Evolutionary conservation across 2,888 invertebrate species (phyloP).

Genomic region (Antheraea assamensis): DNA sequence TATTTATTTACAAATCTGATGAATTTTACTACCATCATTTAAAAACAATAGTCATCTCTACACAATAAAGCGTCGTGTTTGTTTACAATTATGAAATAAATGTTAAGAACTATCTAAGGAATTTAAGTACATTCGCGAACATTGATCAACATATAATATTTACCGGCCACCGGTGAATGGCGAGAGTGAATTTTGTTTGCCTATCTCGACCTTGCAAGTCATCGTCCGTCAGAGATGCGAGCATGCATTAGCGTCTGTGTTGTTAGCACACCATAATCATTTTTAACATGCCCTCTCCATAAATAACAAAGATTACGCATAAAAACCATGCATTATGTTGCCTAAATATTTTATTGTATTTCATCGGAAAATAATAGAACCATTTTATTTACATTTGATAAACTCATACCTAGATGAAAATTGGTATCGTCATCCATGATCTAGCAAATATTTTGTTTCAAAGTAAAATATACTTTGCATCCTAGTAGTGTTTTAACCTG

Average conservation of each 20-base stretch:
- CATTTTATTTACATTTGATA: background rate
- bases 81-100: background rate
- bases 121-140: slow-evolving; percentile 37
- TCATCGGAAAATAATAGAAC: background rate
- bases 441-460: background rate
- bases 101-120: background rate
- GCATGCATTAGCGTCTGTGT: slow-evolving; percentile 1
- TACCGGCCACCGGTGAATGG: slow-evolving; percentile 40
- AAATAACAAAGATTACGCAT: background rate
- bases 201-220: slow-evolving; percentile 28
- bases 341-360: background rate
- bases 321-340: background rate
- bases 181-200: slow-evolving; percentile 61
- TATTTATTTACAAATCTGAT: background rate
- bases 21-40: background rate
- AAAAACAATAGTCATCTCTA: background rate
- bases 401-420: background rate
- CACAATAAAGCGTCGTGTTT: background rate
- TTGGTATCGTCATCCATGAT: too few relatives aligned
- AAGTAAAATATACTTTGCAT: background rate
- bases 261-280: background rate
- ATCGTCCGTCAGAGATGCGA: slow-evolving; percentile 12
- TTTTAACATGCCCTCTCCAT: background rate
- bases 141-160: slow-evolving; percentile 54
- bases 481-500: too few relatives aligned